phyloP scores from a whole-genome alignment of 2,113 vertebrate species.

The Hipposideros armiger region DNA sequence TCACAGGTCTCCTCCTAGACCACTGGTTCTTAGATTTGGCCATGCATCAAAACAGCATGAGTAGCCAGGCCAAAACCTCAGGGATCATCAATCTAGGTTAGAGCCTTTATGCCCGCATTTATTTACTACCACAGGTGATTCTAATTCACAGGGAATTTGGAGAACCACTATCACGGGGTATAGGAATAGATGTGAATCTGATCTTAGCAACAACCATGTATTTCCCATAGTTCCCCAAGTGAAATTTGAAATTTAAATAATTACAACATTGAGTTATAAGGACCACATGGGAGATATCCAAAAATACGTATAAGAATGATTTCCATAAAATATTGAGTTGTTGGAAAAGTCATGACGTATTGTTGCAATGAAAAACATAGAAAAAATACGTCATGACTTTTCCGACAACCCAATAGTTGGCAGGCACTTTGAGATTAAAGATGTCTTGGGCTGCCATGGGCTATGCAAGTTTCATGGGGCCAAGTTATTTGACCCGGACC shows the following conservation, averaged over 20 bases:
- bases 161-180: neutral
- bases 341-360: too few relatives aligned
- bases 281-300: neutral
- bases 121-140: slow-evolving; percentile 12
- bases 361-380: too few relatives aligned
- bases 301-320: slow-evolving; percentile 7
- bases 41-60: slow-evolving; percentile 10
- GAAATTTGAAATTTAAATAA: slow-evolving; percentile 47
- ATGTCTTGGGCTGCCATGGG: neutral
- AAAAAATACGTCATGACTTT: too few relatives aligned
- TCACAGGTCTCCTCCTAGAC: neutral
- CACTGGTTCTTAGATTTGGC: slow-evolving; percentile 19
- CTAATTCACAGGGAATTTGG: neutral
- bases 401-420: neutral
- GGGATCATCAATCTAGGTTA: neutral
- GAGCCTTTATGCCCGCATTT: neutral
- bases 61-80: neutral
- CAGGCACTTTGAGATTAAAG: neutral
- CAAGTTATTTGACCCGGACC: neutral
- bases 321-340: neutral
- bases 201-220: neutral
- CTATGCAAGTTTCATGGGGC: neutral
- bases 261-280: neutral
- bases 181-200: neutral
- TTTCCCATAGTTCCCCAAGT: neutral